phyloP scores from a whole-genome alignment of 2,797 vertebrate genomes.

The Prionace glauca region DNA sequence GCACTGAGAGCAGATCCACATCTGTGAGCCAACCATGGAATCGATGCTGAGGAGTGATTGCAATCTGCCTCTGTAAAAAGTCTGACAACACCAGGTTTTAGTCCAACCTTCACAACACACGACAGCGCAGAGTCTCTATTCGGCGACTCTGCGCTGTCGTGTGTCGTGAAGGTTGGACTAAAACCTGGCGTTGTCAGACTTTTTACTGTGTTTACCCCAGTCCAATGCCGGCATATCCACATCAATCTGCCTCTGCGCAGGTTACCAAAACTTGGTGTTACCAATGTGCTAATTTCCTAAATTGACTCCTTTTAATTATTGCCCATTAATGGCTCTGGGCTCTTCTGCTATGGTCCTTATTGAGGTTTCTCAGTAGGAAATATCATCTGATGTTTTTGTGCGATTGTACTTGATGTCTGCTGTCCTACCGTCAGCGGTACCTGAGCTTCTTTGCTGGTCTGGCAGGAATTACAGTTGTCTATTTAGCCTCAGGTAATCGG shows the following conservation, averaged over 20 bases:
- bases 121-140: too few species aligned
- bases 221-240: too few species aligned
- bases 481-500: not conserved
- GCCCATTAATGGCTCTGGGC: not conserved
- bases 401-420: not conserved
- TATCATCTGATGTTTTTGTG: not conserved
- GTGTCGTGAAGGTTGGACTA: too few species aligned
- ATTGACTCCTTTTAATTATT: not conserved
- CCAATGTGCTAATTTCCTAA: not conserved
- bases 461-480: not conserved
- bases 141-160: too few species aligned
- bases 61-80: not conserved
- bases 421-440: not conserved
- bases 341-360: not conserved
- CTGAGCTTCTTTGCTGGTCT: not conserved
- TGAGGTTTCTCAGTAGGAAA: not conserved
- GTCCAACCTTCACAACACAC: too few species aligned
- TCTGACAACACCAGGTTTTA: too few species aligned
- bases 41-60: not conserved
- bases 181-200: too few species aligned
- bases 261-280: not conserved
- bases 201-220: too few species aligned
- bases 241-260: not conserved
- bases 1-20: not conserved
- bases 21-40: not conserved